Conservation (phyloP, 2,888 invertebrate species). For the Sclerodermus sp. region DNA sequence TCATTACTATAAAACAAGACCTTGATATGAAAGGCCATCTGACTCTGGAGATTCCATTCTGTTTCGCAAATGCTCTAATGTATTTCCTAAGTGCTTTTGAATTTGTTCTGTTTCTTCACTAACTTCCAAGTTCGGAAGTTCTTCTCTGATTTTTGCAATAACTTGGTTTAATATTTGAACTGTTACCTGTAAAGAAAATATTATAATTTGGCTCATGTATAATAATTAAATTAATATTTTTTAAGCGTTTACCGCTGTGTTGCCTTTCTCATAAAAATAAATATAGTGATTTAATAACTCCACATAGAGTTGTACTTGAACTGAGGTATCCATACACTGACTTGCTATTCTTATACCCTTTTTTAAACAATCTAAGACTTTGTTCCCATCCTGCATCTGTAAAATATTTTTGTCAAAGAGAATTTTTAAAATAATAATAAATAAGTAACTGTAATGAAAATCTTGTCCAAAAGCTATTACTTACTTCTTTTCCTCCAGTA, state of each 20-base stretch:
- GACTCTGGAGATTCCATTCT: slow-evolving; percentile 69
- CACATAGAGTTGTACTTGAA: slow-evolving; percentile 94
- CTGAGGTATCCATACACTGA: slow-evolving; percentile 96
- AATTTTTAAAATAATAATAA: not conserved
- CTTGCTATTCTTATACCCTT: slow-evolving; percentile 93
- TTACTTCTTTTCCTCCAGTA: slow-evolving; percentile 59
- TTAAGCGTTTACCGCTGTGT: slow-evolving; percentile 65
- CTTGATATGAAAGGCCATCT: slow-evolving; percentile 68
- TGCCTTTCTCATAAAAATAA: slow-evolving; percentile 89
- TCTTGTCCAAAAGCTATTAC: slow-evolving; percentile 1
- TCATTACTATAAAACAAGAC: slow-evolving; percentile 60
- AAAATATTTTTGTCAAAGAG: slow-evolving; percentile 7
- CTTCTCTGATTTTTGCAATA: slow-evolving; percentile 89
- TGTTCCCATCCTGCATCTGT: slow-evolving; percentile 84
- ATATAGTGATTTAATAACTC: slow-evolving; percentile 93
- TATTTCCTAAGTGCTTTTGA: slow-evolving; percentile 91
- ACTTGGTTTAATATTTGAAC: slow-evolving; percentile 71
- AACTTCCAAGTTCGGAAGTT: slow-evolving; percentile 89
- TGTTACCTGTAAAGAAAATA: slow-evolving; percentile 65
- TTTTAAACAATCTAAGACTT: slow-evolving; percentile 92
- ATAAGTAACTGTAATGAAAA: slow-evolving; percentile 5
- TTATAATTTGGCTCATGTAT: slow-evolving; percentile 9
- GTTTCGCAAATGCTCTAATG: slow-evolving; percentile 78
- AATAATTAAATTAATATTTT: not conserved
- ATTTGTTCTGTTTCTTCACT: slow-evolving; percentile 97